Base-by-base conservation (phyloP, 2,113 vertebrate species). In the Phaetusa simplex region DNA sequence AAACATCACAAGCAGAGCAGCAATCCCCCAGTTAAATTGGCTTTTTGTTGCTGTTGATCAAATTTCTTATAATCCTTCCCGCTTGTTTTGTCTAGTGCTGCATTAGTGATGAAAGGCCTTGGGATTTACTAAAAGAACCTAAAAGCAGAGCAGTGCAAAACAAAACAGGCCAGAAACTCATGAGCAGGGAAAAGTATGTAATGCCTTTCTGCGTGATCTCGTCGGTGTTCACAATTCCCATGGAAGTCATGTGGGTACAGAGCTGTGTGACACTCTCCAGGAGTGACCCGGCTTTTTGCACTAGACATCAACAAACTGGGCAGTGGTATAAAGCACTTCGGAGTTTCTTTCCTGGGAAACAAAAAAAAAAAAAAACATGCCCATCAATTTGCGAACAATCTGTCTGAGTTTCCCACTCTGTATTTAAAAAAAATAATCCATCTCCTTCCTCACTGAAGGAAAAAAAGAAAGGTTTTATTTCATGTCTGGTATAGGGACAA, bases 41-140 rank as follows among this genome's bases (percentile, higher is more conserved):
- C 34, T 42, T 95, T 95, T 83, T 92, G 67, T 65, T 88, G 38
- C 62, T 55, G 70, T 34, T 95, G 78, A 93, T 97, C 86, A 91
- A 80, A 88, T 97, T 95, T 96, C 93, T 40, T 66, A 58, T 90
- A 92, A 95, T 94, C 93, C 73, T 82, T 85, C 55, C 45, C 26
- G 58, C 77, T 97, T 95, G 83, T 90, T 96, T 96, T 95, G 88
- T 96, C 89, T 95, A 89, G 82, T 30, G 53, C 50, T 90, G 82
- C 40, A 85, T 79, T 87, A 95, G 83, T 73, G 93, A 87, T 95
- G 93, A 96, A 95, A 96, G 84, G 32, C 27, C 12, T 65, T 65
- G n/a, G 73, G 65, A 77, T 95, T 95, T 95, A 95, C 87, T 93
- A 93, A 82, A 62, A 77, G 73, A 82, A 76, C 5, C 10, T 58